Evolutionary conservation across 1,140 invertebrate genomes (phyloP).

Genomic region (Elymnias hypermnestra): DNA sequence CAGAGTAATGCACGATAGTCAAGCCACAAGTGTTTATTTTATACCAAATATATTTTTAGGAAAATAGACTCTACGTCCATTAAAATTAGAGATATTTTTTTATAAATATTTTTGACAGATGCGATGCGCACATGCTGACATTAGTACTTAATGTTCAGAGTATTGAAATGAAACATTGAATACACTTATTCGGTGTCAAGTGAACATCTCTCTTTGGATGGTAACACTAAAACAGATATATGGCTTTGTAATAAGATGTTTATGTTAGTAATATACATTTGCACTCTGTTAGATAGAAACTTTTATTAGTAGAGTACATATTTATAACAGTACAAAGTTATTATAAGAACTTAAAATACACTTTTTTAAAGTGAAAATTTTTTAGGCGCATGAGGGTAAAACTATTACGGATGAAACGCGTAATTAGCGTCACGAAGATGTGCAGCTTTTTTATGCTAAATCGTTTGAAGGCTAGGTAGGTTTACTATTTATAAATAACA

Average conservation of each 20-base stretch:
- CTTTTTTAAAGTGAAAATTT: too few relatives aligned
- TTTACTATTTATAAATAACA: too few relatives aligned
- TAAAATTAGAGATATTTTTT: neutral
- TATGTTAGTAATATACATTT: slow-evolving; percentile 13
- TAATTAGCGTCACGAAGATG: too few relatives aligned
- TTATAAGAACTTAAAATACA: too few relatives aligned
- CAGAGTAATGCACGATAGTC: slow-evolving; percentile 17
- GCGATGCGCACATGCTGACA: neutral
- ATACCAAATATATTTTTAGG: neutral
- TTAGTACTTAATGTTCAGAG: slow-evolving; percentile 9
- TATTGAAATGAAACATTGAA: slow-evolving; percentile 27
- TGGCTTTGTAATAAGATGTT: slow-evolving; percentile 6
- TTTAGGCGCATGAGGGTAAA: too few relatives aligned
- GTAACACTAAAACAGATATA: slow-evolving; percentile 19
- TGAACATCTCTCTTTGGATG: slow-evolving; percentile 21
- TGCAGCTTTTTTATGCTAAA: too few relatives aligned
- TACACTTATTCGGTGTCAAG: slow-evolving; percentile 19
- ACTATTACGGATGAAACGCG: too few relatives aligned
- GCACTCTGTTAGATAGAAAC: neutral
- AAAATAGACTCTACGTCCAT: neutral
- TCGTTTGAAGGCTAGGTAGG: too few relatives aligned
- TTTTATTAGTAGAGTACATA: too few relatives aligned
- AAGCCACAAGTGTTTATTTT: neutral
- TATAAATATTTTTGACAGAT: neutral
- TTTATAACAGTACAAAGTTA: too few relatives aligned